Percentiles rank a stretch among this genome's conserved stretches.
Evolutionary conservation across 2,888 invertebrate genomes (phyloP).

Genomic region (Ferrisia virgata): DNA sequence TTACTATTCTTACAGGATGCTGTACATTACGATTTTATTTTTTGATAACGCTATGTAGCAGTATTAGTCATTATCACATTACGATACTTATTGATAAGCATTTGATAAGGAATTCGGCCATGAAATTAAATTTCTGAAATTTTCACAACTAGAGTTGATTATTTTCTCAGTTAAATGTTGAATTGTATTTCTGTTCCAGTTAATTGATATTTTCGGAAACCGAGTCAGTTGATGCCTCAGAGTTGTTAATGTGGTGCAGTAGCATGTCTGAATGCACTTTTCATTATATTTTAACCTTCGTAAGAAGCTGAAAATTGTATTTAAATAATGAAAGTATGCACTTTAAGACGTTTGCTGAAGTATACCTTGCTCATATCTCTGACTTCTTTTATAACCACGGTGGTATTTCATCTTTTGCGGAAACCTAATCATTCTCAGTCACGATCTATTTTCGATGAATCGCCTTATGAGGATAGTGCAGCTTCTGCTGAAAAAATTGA

Average conservation of each 20-base stretch:
- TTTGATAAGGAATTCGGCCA: too few relatives aligned
- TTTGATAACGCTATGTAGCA: too few relatives aligned
- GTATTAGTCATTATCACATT: too few relatives aligned
- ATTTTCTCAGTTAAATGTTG: background rate
- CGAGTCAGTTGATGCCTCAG: background rate
- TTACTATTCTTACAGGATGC: too few relatives aligned
- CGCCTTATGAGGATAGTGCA: background rate
- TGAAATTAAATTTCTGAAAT: too few relatives aligned
- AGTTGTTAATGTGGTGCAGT: background rate
- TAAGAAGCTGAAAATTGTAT: background rate
- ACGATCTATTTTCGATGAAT: background rate
- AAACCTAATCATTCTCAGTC: slow-evolving; percentile 18
- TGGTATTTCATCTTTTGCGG: slow-evolving; percentile 49
- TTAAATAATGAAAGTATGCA: slow-evolving; percentile 46
- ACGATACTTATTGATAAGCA: too few relatives aligned
- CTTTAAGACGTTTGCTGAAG: slow-evolving; percentile 50
- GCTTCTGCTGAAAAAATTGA: slow-evolving; percentile 59
- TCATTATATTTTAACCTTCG: background rate
- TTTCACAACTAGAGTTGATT: background rate
- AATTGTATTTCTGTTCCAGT: background rate
- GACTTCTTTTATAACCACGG: slow-evolving; percentile 49
- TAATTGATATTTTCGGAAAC: background rate
- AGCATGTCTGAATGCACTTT: background rate
- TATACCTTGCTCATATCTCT: slow-evolving; percentile 48
- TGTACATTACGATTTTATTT: too few relatives aligned